Evolutionary conservation across 1,140 invertebrate genomes (phyloP), one percentile per base, ranked within the genome.

Genomic region (Plodia interpunctella): DNA sequence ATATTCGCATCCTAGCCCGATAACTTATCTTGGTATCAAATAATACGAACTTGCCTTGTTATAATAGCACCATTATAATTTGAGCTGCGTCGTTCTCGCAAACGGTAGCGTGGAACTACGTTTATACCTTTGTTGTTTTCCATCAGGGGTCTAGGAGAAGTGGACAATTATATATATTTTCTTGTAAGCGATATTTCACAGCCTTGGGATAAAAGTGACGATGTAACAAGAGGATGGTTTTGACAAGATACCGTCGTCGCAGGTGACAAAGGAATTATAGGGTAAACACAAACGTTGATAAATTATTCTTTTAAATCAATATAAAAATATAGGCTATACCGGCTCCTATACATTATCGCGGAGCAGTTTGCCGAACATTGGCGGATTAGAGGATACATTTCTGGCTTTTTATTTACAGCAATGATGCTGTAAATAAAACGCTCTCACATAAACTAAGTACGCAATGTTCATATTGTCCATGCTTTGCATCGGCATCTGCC

Each of bases 221-320:
- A 64, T 66, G 65, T 81, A 78, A 78, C 68, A 65, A 74, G 62
- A 51, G 32, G 49, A 55, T 73, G 75, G 68, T 76, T 81, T 76
- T 80, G 82, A 78, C 76, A 81, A 70, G 59, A 78, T 72, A 83
- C 74, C 76, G 78, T 78, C 75, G 69, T 72, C 63, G 69, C 66
- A 59, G 63, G 61, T 72, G 69, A 74, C 65, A 67, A 65, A 64
- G 59, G 71, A 76, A 72, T 71, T 78, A 77, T 75, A 66, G 56
- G 35, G 38, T 44, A 44, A 44, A 44, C 25, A 28, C 11, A 13
- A 19, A 54, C 25, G 30, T 21, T 44, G 15, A 44, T n/a, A 32
- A 32, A 32, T 32, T 32, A 32, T 32, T 10, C 8, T 9, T 9
- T 9, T 32, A 32, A 32, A 32, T 6, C 9, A 1, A 9, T 32